phyloP scores from a whole-genome alignment of 2,797 vertebrate genomes.

The Allobates femoralis region DNA sequence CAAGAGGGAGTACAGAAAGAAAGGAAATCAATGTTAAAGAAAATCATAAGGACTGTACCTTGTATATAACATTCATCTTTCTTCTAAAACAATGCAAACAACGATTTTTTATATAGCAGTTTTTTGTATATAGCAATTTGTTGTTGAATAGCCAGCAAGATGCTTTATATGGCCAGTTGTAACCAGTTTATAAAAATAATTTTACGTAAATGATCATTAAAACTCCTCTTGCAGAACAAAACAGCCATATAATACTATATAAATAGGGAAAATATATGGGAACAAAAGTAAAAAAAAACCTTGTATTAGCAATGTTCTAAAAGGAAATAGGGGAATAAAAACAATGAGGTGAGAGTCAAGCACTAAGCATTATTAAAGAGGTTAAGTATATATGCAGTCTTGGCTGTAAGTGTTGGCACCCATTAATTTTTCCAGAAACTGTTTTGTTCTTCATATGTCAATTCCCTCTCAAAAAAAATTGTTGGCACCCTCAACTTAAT shows the following conservation, averaged over 20 bases:
- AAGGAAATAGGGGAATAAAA: not conserved
- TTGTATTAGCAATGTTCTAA: not conserved
- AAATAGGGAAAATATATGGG: conserved; percentile 2
- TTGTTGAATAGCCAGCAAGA: not conserved
- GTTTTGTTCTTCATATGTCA: no score
- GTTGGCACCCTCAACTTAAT: no score
- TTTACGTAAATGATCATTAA: not conserved
- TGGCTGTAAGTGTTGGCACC: no score
- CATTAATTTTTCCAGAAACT: no score
- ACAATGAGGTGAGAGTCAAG: not conserved
- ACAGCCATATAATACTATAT: not conserved
- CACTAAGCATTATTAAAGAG: not conserved
- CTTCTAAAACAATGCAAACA: not conserved
- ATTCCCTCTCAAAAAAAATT: no score
- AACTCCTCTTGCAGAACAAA: not conserved
- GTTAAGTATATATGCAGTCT: no score
- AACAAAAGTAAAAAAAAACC: not conserved
- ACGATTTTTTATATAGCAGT: not conserved
- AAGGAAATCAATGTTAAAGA: not conserved
- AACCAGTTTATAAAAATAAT: not conserved
- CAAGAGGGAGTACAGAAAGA: no score
- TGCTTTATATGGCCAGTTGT: not conserved
- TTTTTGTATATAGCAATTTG: not conserved
- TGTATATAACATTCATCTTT: not conserved
- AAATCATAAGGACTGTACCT: not conserved